A percentile compares a stretch with the other conserved stretches of the same genome.
phyloP scores from a whole-genome alignment of 2,888 invertebrate species.

The Megamerina dolium region DNA sequence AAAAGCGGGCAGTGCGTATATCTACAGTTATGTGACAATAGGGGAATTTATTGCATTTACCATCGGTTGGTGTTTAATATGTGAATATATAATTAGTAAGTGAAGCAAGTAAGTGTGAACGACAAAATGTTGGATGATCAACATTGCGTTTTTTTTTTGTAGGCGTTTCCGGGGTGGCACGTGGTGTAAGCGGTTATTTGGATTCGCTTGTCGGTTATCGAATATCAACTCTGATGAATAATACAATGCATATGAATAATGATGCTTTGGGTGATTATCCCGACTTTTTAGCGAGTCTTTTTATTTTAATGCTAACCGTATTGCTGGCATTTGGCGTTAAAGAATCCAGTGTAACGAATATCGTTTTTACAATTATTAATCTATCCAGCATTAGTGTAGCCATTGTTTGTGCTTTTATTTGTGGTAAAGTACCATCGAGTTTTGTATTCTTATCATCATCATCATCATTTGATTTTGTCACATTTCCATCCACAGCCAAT shows the following conservation, averaged over 20 bases:
- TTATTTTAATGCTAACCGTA: conserved; percentile 58
- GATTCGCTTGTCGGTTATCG: conserved; percentile 59
- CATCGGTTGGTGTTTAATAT: conserved; percentile 78
- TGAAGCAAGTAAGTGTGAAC: conserved; percentile 8
- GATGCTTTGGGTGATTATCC: conserved; percentile 62
- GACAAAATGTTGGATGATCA: background rate
- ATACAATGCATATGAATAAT: conserved; percentile 57
- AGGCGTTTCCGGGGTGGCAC: conserved; percentile 72
- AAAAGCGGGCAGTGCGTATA: conserved; percentile 77
- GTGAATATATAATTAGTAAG: conserved; percentile 72
- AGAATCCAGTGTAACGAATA: conserved; percentile 82
- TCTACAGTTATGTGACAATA: conserved; percentile 76
- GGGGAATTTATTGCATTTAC: conserved; percentile 76
- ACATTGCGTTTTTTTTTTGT: conserved; percentile 2
- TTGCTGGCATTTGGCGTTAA: conserved; percentile 68
- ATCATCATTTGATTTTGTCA: background rate
- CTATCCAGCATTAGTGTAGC: conserved; percentile 75
- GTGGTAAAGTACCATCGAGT: conserved; percentile 62
- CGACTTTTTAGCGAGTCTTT: conserved; percentile 62
- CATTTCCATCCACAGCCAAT: conserved; percentile 54
- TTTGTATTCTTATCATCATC: background rate
- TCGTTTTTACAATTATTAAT: conserved; percentile 84
- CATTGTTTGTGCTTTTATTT: conserved; percentile 74
- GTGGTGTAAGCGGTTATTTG: conserved; percentile 67
- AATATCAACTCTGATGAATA: conserved; percentile 54